Evolutionary conservation across 2,888 invertebrate species (phyloP).

Genomic region (Campaea margaritaria): DNA sequence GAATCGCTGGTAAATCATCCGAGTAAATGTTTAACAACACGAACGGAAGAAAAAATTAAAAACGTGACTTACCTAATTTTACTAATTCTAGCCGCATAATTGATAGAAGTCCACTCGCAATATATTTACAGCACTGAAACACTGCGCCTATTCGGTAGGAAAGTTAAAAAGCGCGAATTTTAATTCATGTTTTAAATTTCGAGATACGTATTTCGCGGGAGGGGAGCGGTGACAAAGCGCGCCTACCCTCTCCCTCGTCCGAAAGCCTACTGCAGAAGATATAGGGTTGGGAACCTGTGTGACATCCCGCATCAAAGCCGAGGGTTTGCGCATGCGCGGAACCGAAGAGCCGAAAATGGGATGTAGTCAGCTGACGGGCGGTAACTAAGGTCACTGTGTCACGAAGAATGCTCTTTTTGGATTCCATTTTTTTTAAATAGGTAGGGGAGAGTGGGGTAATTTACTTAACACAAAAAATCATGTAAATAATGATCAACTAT

Average conservation of each 20-base stretch:
- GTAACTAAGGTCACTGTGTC: conserved; percentile 79
- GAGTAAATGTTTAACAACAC: conserved; percentile 23
- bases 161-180: conserved; percentile 27
- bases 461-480: too few relatives aligned
- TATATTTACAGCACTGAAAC: conserved; percentile 26
- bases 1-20: conserved; percentile 8
- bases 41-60: conserved; percentile 4
- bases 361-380: conserved; percentile 73
- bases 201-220: conserved; percentile 26
- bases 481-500: too few relatives aligned
- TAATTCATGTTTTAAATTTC: conserved; percentile 29
- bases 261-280: conserved; percentile 70
- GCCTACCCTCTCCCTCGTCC: conserved; percentile 46
- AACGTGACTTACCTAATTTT: conserved; percentile 24
- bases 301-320: conserved; percentile 66
- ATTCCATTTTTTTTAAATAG: conserved; percentile 14
- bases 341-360: conserved; percentile 50
- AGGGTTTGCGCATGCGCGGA: conserved; percentile 65
- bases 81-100: conserved; percentile 18
- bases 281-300: conserved; percentile 53
- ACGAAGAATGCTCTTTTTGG: conserved; percentile 43
- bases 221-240: conserved; percentile 43
- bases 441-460: too few relatives aligned
- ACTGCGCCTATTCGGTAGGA: conserved; percentile 13
- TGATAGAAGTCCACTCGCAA: conserved; percentile 16